These are phyloP conservation scores for Tipula helvola DNA, from an alignment of 2,888 invertebrate genomes.

Conservation along the genomic window DNA sequence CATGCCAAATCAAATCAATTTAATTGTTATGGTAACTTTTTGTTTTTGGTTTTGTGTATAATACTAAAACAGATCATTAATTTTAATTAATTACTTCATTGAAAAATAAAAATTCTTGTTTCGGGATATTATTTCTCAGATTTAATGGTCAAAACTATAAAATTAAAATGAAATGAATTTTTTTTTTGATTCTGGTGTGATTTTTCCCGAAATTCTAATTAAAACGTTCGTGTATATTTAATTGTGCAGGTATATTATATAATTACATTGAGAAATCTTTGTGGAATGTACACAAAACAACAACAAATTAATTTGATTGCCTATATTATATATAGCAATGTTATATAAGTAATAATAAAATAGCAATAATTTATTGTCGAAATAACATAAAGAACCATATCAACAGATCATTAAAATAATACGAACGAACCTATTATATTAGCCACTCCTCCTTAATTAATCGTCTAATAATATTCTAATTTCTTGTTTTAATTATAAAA, in stretches of 20 bases:
- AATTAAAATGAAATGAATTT: background rate
- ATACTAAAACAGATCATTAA: background rate
- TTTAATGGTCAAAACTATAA: background rate
- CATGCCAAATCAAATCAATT: background rate
- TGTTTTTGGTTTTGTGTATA: background rate
- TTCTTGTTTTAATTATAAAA: background rate
- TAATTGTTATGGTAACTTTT: background rate
- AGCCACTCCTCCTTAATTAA: background rate
- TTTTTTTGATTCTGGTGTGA: background rate
- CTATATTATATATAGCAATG: background rate
- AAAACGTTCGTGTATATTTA: background rate
- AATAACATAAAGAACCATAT: slow-evolving; percentile 4
- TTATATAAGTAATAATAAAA: background rate
- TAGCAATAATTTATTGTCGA: background rate
- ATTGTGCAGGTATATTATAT: background rate
- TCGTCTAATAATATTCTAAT: background rate
- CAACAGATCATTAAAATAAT: background rate
- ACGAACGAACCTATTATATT: background rate
- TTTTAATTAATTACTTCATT: slow-evolving; percentile 4
- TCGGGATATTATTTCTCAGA: background rate
- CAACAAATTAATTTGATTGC: background rate
- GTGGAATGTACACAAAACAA: background rate
- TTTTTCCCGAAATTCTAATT: background rate
- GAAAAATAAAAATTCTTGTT: background rate
- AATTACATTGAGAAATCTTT: background rate